Evolutionary conservation across 2,888 invertebrate species (phyloP).

Genomic region (Diaphora mendica): DNA sequence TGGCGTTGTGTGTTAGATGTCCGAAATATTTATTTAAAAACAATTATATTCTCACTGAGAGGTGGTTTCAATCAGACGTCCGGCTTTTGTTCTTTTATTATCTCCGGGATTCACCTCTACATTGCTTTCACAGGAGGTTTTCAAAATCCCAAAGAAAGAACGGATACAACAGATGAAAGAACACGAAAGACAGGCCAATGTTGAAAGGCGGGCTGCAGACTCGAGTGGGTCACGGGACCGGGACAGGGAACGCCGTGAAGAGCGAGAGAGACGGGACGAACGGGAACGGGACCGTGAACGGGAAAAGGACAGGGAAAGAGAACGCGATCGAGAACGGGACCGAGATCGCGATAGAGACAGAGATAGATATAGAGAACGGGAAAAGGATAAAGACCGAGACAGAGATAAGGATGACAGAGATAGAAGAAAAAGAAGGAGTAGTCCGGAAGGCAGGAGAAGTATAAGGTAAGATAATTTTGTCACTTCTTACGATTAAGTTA

Average conservation of each 20-base stretch:
- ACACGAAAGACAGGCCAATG: slow-evolving; percentile 96
- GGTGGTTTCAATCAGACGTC: no score
- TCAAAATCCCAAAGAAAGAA: slow-evolving; percentile 97
- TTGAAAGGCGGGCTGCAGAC: slow-evolving; percentile 79
- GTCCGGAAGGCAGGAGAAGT: slow-evolving; percentile 80
- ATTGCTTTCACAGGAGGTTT: slow-evolving; percentile 83
- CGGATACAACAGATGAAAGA: slow-evolving; percentile 98
- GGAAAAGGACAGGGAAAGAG: slow-evolving; percentile 60
- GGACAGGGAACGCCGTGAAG: slow-evolving; percentile 61
- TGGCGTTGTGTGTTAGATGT: no score
- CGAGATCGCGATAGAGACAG: slow-evolving; percentile 64
- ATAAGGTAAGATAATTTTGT: slow-evolving; percentile 64
- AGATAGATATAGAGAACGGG: slow-evolving; percentile 61
- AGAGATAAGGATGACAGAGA: slow-evolving; percentile 75
- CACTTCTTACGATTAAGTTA: neutral
- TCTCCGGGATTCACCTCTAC: neutral
- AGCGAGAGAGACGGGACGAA: slow-evolving; percentile 63
- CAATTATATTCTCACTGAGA: no score
- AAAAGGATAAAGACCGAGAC: slow-evolving; percentile 64
- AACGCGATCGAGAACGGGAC: slow-evolving; percentile 62
- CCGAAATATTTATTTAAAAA: no score
- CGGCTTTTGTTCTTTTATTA: neutral
- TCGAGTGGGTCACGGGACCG: slow-evolving; percentile 78
- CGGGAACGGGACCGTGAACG: slow-evolving; percentile 65
- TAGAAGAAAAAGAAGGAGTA: slow-evolving; percentile 76